Base-by-base conservation (phyloP, 2,888 invertebrate genomes). In the Brenthis hecate region DNA sequence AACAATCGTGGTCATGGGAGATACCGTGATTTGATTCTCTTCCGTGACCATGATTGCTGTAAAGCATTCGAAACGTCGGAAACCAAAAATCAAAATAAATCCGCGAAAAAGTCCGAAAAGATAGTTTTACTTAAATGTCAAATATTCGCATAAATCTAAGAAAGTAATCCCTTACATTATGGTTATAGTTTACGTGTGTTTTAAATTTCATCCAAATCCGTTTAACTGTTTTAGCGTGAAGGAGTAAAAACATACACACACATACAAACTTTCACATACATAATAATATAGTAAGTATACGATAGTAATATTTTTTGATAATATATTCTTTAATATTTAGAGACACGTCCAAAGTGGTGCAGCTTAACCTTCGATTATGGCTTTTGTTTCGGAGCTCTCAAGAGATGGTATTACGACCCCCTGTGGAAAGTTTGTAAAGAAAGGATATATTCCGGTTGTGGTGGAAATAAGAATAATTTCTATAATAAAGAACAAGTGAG, bases 381-480 rank as follows among this genome's bases (percentile, higher is more conserved):
- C 0, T 91, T 79, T 73, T 92, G 92, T 70, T 91, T 92, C 36
- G 92, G 91, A 0, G 81, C 78, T 0, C 23, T 81, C 0, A 70
- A 74, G 3, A 79, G 89, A 50, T 92, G 81, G 77, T 89, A 86
- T 72, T 91, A 83, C 69, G 91, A 91, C 55, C 66, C 73, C 0
- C 8, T 77, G 3, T 91, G 88, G 88, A 84, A 85, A 58, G 84
- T 85, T 16, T 92, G 92, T 75, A 91, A 88, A 70, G 74, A 84
- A 65, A 80, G 83, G 0, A 79, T 91, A 5, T 92, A 89, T 62
- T 92, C 92, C 0, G 92, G 92, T 0, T 92, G 92, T 62, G 92
- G 92, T 0, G 92, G 92, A 0, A 92, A 92, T 71, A 85, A 81
- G 65, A 92, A 92, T 68, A 91, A 91, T 71, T 92, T 92, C 68